Evolutionary conservation across 1,140 invertebrate species (phyloP), one percentile per base, ranked within the genome.

Genomic region (Planococcus citri): DNA sequence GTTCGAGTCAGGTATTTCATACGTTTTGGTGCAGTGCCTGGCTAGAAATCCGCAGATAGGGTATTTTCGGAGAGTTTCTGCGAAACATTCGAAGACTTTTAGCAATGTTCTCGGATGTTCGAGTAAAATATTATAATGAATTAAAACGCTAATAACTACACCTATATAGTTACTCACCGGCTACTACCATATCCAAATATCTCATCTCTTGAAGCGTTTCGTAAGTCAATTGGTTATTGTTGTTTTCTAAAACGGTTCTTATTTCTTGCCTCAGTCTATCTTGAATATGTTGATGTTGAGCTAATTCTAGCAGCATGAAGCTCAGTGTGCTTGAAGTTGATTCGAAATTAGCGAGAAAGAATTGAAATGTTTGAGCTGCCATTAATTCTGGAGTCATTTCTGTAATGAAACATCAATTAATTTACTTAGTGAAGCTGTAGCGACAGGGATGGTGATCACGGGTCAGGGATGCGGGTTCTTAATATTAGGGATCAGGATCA

Each of bases 341-440:
- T 25, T 75, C 73, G 24, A 73, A 72, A 1, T 72, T 73, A 1
- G 70, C 70, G 1, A 70, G 12, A 20, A 73, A 72, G 69, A 74
- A 72, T 10, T 72, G 12, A 27, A 75, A 70, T 8, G 68, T 6
- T 33, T 97, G 0, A 89, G 88, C 79, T 97, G 94, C 76, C 96
- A 94, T 78, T 94, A 97, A 78, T 95, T 96, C 76, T 95, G 92
- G 85, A 90, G 94, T 1, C 92, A 92, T 79, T 92, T 89, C 0
- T 89, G 89, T 8, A 89, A 79, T 0, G 88, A 86, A 61, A 87
- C 81, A n/a, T n/a, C n/a, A n/a, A n/a, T n/a, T n/a, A n/a, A n/a
- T n/a, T n/a, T n/a, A n/a, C n/a, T n/a, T n/a, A n/a, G n/a, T n/a
- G n/a, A n/a, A n/a, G n/a, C n/a, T n/a, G n/a, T n/a, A n/a, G n/a